A percentile compares a stretch with the other conserved stretches of the same genome.
These are phyloP conservation scores for Rhopalosiphum maidis DNA, from an alignment of 1,140 invertebrate genomes.

Conservation along the genomic window DNA sequence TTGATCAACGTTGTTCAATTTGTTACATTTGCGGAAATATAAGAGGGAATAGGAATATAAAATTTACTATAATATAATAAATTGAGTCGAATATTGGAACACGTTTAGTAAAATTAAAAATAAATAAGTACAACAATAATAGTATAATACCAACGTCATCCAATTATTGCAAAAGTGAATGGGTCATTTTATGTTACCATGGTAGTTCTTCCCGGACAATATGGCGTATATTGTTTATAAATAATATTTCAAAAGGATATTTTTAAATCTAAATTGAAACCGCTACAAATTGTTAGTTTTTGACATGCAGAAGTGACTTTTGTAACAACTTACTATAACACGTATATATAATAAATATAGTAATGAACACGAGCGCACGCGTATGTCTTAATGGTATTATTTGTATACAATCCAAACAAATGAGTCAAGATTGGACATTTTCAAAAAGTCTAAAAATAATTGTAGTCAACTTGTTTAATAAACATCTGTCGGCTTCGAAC, in stretches of 20 bases:
- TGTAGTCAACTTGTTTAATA: constrained; percentile 4
- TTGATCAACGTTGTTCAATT: not conserved
- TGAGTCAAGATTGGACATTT: constrained; percentile 3
- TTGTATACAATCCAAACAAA: constrained; percentile 18
- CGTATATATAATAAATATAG: not conserved
- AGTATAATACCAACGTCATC: not conserved
- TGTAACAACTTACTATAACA: constrained; percentile 2
- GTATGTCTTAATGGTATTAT: not conserved
- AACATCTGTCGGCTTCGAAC: constrained; percentile 40
- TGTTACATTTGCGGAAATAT: not conserved
- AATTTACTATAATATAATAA: not conserved
- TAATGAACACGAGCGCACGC: not conserved
- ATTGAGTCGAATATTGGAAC: not conserved
- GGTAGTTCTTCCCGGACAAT: not conserved
- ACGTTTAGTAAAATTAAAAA: not conserved
- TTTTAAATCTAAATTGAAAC: constrained; percentile 35
- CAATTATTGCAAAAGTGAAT: not conserved
- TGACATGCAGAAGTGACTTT: not conserved
- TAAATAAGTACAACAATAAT: not conserved
- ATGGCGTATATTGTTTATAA: not conserved
- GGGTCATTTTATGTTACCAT: not conserved
- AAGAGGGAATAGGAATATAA: not conserved
- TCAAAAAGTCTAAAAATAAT: constrained; percentile 32
- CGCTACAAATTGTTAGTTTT: not conserved
- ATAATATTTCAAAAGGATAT: not conserved